phyloP scores from a whole-genome alignment of 2,113 vertebrate genomes.

The Myiopsitta monachus region DNA sequence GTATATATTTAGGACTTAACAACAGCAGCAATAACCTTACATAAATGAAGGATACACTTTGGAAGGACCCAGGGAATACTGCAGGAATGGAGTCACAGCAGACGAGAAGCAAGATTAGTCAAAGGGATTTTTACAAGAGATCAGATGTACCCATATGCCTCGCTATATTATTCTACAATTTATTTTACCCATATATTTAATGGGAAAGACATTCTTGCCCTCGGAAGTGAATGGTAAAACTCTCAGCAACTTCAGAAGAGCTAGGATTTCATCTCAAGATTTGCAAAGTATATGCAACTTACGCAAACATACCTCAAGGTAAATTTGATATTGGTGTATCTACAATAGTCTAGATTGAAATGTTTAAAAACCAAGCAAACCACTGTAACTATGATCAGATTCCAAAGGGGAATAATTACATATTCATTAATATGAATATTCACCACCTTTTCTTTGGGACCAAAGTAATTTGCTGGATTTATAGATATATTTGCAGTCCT shows the following conservation, averaged over 20 bases:
- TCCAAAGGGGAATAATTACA: background rate
- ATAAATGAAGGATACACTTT: background rate
- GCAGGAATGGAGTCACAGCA: background rate
- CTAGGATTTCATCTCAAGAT: background rate
- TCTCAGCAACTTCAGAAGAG: background rate
- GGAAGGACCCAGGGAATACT: background rate
- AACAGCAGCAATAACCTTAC: background rate
- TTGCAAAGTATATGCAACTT: background rate
- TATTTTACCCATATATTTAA: background rate
- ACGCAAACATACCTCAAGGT: background rate
- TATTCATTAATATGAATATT: background rate
- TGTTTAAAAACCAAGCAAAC: background rate
- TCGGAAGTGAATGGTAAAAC: background rate
- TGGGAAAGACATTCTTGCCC: background rate
- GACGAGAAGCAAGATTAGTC: background rate
- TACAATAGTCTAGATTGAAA: background rate
- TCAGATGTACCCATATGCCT: background rate
- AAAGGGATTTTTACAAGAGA: background rate
- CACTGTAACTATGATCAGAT: background rate
- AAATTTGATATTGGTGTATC: background rate
- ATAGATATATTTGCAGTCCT: background rate
- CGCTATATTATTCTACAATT: background rate
- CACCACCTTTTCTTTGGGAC: background rate
- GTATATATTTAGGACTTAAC: background rate
- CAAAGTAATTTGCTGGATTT: background rate